Evolutionary conservation across 2,888 invertebrate species (phyloP).

Genomic region (Dicranocentrus wangi): DNA sequence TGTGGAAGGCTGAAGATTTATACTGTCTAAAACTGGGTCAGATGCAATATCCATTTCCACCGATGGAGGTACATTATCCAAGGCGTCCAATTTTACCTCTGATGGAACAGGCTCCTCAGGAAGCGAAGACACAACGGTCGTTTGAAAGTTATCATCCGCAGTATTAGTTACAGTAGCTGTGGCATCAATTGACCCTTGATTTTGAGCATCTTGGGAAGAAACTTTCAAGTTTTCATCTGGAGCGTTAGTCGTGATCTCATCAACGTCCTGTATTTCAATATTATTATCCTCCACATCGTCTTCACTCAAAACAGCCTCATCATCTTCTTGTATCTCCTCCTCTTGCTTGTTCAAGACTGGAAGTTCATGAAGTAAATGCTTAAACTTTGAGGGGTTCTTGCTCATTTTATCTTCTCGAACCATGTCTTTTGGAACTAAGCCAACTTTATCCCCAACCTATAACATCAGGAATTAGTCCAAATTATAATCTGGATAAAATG

Average conservation of each 20-base stretch:
- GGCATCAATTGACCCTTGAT: too few species aligned
- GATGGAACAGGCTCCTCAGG: not conserved
- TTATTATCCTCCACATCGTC: conserved; percentile 13
- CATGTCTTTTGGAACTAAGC: conserved; percentile 69
- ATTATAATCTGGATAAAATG: not conserved
- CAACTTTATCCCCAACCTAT: conserved; percentile 69
- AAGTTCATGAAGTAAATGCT: conserved; percentile 60
- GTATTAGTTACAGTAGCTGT: not conserved
- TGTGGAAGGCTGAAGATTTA: conserved; percentile 47
- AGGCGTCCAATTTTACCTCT: not conserved
- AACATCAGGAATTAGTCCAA: not conserved
- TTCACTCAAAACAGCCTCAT: conserved; percentile 23
- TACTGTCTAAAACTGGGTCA: not conserved
- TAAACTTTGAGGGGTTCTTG: conserved; percentile 57
- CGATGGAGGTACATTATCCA: not conserved
- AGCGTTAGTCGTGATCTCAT: not conserved
- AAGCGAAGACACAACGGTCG: not conserved
- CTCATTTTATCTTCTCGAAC: conserved; percentile 68
- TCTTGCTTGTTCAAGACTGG: conserved; percentile 3
- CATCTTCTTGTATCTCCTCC: conserved; percentile 50
- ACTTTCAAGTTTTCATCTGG: not conserved
- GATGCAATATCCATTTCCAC: not conserved
- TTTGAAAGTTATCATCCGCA: not conserved
- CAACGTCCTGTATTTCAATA: conserved; percentile 10
- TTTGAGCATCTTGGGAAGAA: too few species aligned